These are phyloP conservation scores for Penelope pileata DNA, from an alignment of 2,113 vertebrate genomes.

Conservation along the genomic window DNA sequence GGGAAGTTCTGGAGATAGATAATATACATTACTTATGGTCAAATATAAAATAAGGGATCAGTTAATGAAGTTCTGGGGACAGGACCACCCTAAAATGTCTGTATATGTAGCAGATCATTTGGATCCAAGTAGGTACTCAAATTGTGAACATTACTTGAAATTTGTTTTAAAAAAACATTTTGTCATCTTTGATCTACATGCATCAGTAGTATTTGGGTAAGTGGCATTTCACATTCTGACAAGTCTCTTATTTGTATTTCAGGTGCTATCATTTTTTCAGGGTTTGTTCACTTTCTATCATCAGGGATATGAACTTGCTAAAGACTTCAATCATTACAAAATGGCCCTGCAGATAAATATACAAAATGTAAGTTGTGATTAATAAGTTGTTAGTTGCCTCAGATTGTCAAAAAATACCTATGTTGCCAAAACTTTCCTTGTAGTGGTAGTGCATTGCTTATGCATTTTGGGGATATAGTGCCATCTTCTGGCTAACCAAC, in stretches of 20 bases:
- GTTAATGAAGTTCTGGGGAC: neutral
- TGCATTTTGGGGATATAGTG: conserved; percentile 25
- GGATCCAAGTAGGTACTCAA: neutral
- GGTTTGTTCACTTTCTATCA: conserved; percentile 98
- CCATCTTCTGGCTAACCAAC: conserved; percentile 71
- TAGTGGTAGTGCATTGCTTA: neutral
- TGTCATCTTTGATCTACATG: neutral
- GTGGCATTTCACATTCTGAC: neutral
- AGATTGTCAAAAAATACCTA: neutral
- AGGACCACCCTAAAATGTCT: neutral
- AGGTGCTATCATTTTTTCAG: conserved; percentile 99
- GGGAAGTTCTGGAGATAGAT: neutral
- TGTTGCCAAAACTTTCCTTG: rapidly evolving
- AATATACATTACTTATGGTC: neutral
- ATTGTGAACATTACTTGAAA: neutral
- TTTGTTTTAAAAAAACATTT: neutral
- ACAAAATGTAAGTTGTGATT: conserved; percentile 90
- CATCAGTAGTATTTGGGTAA: neutral
- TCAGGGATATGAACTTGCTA: conserved; percentile 96
- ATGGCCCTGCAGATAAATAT: conserved; percentile 95
- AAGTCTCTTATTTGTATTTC: conserved; percentile 19
- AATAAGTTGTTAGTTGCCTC: too few species aligned
- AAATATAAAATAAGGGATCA: neutral
- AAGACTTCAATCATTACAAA: conserved; percentile 98
- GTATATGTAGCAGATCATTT: neutral